Evolutionary conservation across 2,113 vertebrate species (phyloP).

Genomic region (Holacanthus passer): DNA sequence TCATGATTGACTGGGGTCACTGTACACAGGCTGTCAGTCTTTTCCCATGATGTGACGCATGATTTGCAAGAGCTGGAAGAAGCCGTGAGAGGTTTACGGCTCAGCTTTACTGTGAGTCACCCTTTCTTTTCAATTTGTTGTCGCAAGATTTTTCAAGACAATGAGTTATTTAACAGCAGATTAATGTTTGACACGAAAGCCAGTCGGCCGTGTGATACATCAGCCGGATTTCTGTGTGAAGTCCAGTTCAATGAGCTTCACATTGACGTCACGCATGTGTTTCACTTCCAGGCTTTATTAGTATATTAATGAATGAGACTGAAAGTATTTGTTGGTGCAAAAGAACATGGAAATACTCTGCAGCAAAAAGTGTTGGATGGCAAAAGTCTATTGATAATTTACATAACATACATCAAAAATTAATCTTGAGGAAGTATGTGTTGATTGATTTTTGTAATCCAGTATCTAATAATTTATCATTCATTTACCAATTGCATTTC

Average conservation of each 20-base stretch:
- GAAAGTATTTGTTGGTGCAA: too few species aligned
- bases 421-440: too few species aligned
- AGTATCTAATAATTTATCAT: too few species aligned
- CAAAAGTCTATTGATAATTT: too few species aligned
- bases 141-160: conserved; percentile 1
- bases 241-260: conserved; percentile 11
- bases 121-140: conserved; percentile 21
- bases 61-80: conserved; percentile 15
- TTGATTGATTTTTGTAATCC: too few species aligned
- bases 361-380: too few species aligned
- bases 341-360: too few species aligned
- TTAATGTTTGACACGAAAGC: conserved; percentile 6
- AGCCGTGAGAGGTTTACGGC: conserved; percentile 17
- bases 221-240: conserved; percentile 17
- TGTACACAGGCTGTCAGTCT: not conserved
- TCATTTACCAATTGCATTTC: too few species aligned
- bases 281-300: not conserved
- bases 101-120: conserved; percentile 36
- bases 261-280: not conserved
- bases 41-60: conserved; percentile 15
- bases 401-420: too few species aligned
- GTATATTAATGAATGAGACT: too few species aligned
- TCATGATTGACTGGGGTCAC: not conserved
- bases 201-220: conserved; percentile 10
- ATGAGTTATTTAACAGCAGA: conserved; percentile 14